Percentiles rank a stretch among this genome's conserved stretches.
Evolutionary conservation across 2,797 vertebrate species (phyloP).

Genomic region (Ibycter americanus): DNA sequence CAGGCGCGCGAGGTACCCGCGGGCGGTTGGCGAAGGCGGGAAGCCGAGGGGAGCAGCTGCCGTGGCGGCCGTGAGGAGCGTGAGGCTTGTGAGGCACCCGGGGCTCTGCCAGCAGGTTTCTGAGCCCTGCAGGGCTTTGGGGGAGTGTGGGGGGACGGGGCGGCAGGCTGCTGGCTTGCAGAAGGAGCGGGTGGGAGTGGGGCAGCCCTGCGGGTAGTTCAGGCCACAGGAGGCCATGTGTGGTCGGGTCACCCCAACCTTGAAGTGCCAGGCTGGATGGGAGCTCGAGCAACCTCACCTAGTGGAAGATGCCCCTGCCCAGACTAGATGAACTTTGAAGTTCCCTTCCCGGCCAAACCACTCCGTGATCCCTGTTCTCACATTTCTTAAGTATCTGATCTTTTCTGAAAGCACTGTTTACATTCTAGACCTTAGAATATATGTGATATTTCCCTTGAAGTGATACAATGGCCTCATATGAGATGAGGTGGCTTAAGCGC

Average conservation of each 20-base stretch:
- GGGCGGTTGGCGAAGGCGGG: no score
- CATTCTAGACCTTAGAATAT: not conserved
- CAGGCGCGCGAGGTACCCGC: fast-evolving
- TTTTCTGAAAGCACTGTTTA: not conserved
- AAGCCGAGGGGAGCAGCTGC: fast-evolving
- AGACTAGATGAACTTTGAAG: not conserved
- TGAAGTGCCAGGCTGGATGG: no score
- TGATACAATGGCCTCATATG: fast-evolving
- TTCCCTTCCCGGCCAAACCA: not conserved
- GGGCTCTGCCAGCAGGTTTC: no score
- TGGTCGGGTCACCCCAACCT: not conserved
- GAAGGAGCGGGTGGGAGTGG: no score
- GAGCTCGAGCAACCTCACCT: not conserved
- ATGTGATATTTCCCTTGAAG: not conserved
- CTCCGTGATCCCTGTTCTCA: not conserved
- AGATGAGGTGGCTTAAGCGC: not conserved
- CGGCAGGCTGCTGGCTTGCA: no score
- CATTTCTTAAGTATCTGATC: not conserved
- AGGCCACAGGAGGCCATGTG: fast-evolving
- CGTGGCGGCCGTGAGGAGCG: fast-evolving
- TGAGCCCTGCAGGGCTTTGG: fast-evolving
- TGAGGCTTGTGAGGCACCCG: fast-evolving
- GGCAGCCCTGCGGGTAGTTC: fast-evolving
- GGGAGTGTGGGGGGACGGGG: no score
- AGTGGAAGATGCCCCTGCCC: not conserved